Evolutionary conservation across 2,113 vertebrate species (phyloP).

Genomic region (Phoxinus phoxinus): DNA sequence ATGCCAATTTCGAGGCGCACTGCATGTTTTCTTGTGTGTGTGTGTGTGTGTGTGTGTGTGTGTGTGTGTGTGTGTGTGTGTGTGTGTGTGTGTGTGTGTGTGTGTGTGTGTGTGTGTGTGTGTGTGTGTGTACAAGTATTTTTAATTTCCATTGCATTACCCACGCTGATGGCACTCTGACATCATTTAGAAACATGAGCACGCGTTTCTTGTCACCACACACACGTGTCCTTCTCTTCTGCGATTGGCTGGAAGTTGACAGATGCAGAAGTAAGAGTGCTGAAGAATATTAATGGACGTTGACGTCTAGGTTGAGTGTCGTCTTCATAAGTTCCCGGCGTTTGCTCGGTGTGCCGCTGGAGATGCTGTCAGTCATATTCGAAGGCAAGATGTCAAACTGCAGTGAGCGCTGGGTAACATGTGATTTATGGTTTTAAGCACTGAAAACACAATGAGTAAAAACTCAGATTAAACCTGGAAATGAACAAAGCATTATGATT

Average conservation of each 20-base stretch:
- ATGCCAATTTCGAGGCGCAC: background rate
- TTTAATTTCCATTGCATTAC: background rate
- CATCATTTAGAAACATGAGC: background rate
- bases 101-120: background rate
- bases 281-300: background rate
- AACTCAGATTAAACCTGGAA: background rate
- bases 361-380: background rate
- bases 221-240: background rate
- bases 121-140: background rate
- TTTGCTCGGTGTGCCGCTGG: background rate
- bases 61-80: background rate
- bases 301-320: background rate
- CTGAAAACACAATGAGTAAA: background rate
- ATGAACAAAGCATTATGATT: background rate
- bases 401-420: too few relatives aligned
- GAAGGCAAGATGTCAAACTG: background rate
- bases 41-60: background rate
- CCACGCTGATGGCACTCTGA: background rate
- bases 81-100: background rate
- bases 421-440: too few relatives aligned
- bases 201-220: background rate
- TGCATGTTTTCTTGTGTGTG: background rate
- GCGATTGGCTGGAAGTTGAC: background rate
- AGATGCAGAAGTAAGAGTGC: background rate
- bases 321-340: background rate